Evolutionary conservation across 2,888 invertebrate genomes (phyloP).

Genomic region (Cryptosula pallasiana): DNA sequence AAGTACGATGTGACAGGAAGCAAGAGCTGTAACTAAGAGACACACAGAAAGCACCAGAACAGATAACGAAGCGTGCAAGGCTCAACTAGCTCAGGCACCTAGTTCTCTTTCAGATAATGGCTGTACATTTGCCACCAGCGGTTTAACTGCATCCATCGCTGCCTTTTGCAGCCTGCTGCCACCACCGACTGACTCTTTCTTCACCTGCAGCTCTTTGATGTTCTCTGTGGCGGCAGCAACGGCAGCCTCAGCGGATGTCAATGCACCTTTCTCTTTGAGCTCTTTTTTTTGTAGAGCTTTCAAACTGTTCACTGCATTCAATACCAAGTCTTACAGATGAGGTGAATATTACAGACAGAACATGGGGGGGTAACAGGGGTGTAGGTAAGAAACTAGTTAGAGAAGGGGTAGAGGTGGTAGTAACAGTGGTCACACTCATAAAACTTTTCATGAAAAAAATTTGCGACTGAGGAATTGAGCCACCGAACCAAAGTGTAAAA

Average conservation of each 20-base stretch:
- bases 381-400: too few species aligned
- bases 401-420: too few species aligned
- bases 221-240: background rate
- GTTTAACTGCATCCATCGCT: background rate
- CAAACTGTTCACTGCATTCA: background rate
- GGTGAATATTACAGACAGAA: too few species aligned
- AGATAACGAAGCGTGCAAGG: too few species aligned
- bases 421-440: too few species aligned
- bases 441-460: too few species aligned
- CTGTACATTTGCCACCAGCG: background rate
- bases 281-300: background rate
- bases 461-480: too few species aligned
- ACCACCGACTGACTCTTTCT: background rate
- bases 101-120: background rate
- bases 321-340: too few species aligned
- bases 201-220: background rate
- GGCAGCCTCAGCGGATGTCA: background rate
- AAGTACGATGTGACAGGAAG: background rate
- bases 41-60: background rate
- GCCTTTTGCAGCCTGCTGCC: background rate
- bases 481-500: too few species aligned
- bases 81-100: conserved; percentile 1
- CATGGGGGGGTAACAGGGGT: too few species aligned
- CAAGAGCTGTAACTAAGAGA: background rate
- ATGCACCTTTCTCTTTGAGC: background rate